These are phyloP conservation scores for Odontomyia ornata DNA, from an alignment of 2,888 invertebrate species.

Conservation along the genomic window DNA sequence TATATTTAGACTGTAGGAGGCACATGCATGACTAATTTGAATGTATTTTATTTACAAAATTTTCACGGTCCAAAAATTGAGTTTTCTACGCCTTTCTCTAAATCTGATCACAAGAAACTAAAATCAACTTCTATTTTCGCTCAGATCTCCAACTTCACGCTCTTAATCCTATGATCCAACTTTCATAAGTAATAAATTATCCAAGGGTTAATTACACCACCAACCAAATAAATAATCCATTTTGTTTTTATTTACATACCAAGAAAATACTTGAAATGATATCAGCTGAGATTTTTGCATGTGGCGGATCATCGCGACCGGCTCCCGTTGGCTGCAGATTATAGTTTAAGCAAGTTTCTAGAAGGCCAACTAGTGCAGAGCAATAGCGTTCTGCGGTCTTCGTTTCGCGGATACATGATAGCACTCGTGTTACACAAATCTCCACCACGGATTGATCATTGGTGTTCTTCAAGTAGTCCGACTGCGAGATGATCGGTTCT, in stretches of 20 bases:
- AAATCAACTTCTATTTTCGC: too few species aligned
- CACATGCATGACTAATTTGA: too few species aligned
- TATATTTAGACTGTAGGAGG: too few species aligned
- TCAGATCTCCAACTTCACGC: too few species aligned
- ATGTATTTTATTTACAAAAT: too few species aligned
- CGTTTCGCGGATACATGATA: constrained; percentile 90
- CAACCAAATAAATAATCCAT: too few species aligned
- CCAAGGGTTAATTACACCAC: too few species aligned
- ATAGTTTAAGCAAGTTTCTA: constrained; percentile 89
- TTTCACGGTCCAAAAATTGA: too few species aligned
- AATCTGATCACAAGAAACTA: too few species aligned
- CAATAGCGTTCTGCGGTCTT: constrained; percentile 85
- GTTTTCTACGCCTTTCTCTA: too few species aligned
- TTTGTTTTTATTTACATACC: constrained; percentile 67
- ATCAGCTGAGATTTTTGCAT: constrained; percentile 96
- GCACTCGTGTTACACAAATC: constrained; percentile 90
- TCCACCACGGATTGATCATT: constrained; percentile 95
- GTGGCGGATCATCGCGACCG: constrained; percentile 86
- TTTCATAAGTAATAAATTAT: too few species aligned
- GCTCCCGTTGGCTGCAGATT: constrained; percentile 78
- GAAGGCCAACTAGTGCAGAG: constrained; percentile 80
- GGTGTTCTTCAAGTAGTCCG: constrained; percentile 85
- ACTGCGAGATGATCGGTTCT: constrained; percentile 81
- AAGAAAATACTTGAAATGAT: constrained; percentile 93
- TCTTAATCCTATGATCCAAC: too few species aligned